Percentiles rank a stretch among this genome's conserved stretches.
phyloP scores from a whole-genome alignment of 2,888 invertebrate species.

The Tricholauxania praeusta region DNA sequence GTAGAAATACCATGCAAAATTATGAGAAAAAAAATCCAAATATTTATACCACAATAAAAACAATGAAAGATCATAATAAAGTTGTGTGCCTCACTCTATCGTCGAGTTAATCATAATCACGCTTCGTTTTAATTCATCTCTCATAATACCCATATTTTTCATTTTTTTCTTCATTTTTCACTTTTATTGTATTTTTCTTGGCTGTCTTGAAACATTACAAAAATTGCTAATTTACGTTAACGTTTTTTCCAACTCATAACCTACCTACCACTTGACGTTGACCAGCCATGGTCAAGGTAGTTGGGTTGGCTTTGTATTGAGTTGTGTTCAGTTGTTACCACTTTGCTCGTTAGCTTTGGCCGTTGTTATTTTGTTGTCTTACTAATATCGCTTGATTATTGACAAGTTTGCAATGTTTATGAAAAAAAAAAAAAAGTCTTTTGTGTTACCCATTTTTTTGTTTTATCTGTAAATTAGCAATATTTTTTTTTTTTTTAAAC shows the following conservation, averaged over 20 bases:
- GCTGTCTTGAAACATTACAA: conserved; percentile 5
- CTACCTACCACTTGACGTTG: neutral
- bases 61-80: neutral
- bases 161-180: neutral
- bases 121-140: neutral
- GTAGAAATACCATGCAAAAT: conserved; percentile 11
- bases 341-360: neutral
- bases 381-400: no score
- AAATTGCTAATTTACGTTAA: conserved; percentile 4
- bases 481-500: no score
- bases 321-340: neutral
- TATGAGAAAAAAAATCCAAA: neutral
- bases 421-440: no score
- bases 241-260: neutral
- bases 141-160: neutral
- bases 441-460: no score
- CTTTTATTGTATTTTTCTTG: conserved; percentile 6
- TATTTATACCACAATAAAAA: neutral
- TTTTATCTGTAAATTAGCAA: no score
- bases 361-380: neutral
- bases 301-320: neutral
- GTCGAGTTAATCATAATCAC: conserved; percentile 18
- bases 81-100: neutral
- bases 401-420: no score
- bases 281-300: conserved; percentile 26